Base-by-base conservation (phyloP, 2,888 invertebrate species). In the Pasiphila rectangulata region DNA sequence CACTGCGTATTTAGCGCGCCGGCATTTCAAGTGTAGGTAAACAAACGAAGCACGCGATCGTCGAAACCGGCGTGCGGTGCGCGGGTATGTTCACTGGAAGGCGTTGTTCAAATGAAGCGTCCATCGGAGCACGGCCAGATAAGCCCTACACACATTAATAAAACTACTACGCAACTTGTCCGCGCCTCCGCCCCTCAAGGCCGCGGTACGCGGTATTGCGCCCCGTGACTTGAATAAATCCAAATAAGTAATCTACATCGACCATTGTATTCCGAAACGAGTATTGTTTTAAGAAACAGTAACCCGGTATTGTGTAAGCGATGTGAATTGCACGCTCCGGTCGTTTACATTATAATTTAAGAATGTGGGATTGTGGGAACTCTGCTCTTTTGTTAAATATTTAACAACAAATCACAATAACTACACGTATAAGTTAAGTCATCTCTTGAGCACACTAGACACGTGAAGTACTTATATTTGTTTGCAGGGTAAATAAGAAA, bases 201-300 rank as follows among this genome's bases (percentile, higher is more conserved):
- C 73, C 82, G 63, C 61, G 58, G 65, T 72, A 73, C 75, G 75
- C 78, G 73, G 75, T 75, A 72, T 63, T 62, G 59, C 63, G 70
- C 69, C 78, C 50, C 81, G 79, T 83, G 81, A 82, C 77, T 81
- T 64, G 81, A 75, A 80, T 83, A 67, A 70, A 69, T 70, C 67
- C 70, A 69, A 72, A 73, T 67, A 63, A 57, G 61, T 57, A 66
- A 61, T 59, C 67, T 52, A 69, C 65, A 67, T 62, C 61, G 51
- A 50, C 73, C 63, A 81, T 81, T 83, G 83, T 80, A 61, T 76
- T 76, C 72, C 65, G 59, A 73, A 75, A 72, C 61, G 54, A 69
- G 69, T 68, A 73, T 69, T 69, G 57, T 67, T 67, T 60, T 57
- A 59, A 54, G 56, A 65, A 63, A 53, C 35, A 57, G 55, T 61